Conservation (phyloP, 2,797 vertebrate genomes). For the Protonibea diacanthus region DNA sequence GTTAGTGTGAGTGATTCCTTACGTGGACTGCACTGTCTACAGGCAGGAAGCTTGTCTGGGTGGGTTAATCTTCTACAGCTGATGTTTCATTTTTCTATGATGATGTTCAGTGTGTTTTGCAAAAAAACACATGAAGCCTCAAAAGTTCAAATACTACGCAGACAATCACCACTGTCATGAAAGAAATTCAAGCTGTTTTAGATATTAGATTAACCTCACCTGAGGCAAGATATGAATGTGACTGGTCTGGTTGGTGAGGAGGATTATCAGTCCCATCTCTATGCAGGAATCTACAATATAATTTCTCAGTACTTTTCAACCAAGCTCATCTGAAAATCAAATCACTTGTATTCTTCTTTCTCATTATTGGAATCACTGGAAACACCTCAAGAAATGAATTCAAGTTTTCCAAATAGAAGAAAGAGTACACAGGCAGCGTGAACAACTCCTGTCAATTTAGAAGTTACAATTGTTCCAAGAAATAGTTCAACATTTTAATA, state of each 20-base stretch:
- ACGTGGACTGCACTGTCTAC: slow-evolving; percentile 45
- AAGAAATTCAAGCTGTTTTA: neutral
- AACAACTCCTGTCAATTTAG: too few species aligned
- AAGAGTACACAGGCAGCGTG: neutral
- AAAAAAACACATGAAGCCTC: neutral
- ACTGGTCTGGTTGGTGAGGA: neutral
- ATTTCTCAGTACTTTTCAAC: neutral
- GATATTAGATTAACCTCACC: neutral
- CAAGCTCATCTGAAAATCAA: neutral
- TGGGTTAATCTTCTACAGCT: slow-evolving; percentile 31
- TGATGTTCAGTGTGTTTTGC: neutral
- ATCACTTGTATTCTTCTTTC: neutral
- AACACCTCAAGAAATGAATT: neutral
- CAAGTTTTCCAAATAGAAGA: neutral
- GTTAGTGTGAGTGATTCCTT: slow-evolving; percentile 57
- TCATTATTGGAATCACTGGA: neutral
- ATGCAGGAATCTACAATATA: neutral
- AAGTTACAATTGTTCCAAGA: neutral
- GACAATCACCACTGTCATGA: neutral
- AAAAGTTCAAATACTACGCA: neutral
- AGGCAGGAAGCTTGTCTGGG: slow-evolving; percentile 44
- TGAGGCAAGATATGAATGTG: neutral
- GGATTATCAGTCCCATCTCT: neutral
- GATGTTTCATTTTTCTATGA: slow-evolving; percentile 49
- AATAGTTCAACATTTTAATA: neutral